These are phyloP conservation scores for Jacana jacana DNA, from an alignment of 2,113 vertebrate species.

Conservation along the genomic window DNA sequence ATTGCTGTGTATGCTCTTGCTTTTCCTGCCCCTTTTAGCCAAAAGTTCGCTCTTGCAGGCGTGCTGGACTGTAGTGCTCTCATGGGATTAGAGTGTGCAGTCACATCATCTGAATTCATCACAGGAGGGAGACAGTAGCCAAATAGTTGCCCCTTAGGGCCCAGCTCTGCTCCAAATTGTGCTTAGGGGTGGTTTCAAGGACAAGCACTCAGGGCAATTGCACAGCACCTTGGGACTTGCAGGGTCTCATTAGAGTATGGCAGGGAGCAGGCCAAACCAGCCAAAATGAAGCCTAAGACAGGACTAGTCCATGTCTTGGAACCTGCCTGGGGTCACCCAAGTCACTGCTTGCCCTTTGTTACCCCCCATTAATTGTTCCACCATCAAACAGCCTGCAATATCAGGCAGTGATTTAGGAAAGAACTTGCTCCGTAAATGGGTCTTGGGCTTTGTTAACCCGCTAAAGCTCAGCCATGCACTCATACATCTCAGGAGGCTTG, in stretches of 20 bases:
- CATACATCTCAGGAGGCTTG: background rate
- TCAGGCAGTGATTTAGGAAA: background rate
- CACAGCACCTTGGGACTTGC: background rate
- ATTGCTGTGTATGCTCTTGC: background rate
- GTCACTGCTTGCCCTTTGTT: background rate
- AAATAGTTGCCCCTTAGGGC: background rate
- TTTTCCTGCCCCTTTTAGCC: constrained; percentile 9
- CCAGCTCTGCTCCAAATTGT: background rate
- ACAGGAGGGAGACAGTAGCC: background rate
- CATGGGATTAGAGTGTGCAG: background rate
- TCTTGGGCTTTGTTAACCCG: background rate
- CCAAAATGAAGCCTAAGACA: background rate
- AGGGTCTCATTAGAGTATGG: background rate
- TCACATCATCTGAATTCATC: background rate
- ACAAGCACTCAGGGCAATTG: background rate
- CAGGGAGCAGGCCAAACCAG: background rate
- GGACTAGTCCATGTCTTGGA: background rate
- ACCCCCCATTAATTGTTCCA: background rate
- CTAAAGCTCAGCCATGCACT: background rate
- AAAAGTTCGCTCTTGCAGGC: background rate
- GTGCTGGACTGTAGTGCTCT: background rate
- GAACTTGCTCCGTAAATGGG: background rate
- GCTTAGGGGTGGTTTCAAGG: background rate
- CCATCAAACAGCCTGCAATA: background rate
- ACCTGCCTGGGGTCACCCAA: background rate